phyloP scores from a whole-genome alignment of 2,888 invertebrate species.

The Andrena haemorrhoa region DNA sequence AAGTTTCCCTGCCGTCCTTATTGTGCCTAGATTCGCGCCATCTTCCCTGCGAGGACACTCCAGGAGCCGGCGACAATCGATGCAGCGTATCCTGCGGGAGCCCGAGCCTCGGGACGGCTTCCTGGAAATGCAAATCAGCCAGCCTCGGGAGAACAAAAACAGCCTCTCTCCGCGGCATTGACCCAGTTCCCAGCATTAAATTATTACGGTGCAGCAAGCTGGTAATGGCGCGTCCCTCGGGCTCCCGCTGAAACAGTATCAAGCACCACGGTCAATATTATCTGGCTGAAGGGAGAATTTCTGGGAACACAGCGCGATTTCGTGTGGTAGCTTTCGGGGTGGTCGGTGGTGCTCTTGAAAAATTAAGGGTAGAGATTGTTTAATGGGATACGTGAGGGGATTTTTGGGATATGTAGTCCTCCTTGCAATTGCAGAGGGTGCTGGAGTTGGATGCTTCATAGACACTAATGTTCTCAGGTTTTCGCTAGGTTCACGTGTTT shows the following conservation, averaged over 20 bases:
- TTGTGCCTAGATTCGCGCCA: background rate
- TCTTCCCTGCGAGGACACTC: no score
- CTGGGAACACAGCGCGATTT: background rate
- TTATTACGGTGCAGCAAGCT: conserved; percentile 69
- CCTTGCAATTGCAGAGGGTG: no score
- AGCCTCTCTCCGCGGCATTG: conserved; percentile 70
- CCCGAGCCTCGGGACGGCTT: conserved; percentile 22
- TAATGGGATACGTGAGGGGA: no score
- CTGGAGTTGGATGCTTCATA: no score
- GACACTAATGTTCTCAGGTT: no score
- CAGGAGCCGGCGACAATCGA: background rate
- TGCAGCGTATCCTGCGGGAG: background rate
- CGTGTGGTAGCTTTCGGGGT: background rate
- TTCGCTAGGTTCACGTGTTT: no score
- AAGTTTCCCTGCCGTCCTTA: background rate
- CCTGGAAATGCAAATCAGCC: conserved; percentile 66
- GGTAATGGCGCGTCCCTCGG: conserved; percentile 67
- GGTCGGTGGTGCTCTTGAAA: no score
- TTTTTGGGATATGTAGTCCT: no score
- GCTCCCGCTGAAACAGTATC: conserved; percentile 63
- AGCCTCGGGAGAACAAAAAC: conserved; percentile 58
- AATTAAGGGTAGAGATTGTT: no score
- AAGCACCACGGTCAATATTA: conserved; percentile 47
- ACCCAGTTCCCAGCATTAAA: conserved; percentile 71
- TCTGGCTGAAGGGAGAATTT: conserved; percentile 23